phyloP scores from a whole-genome alignment of 2,797 vertebrate genomes.

The Tarsius wallacei region DNA sequence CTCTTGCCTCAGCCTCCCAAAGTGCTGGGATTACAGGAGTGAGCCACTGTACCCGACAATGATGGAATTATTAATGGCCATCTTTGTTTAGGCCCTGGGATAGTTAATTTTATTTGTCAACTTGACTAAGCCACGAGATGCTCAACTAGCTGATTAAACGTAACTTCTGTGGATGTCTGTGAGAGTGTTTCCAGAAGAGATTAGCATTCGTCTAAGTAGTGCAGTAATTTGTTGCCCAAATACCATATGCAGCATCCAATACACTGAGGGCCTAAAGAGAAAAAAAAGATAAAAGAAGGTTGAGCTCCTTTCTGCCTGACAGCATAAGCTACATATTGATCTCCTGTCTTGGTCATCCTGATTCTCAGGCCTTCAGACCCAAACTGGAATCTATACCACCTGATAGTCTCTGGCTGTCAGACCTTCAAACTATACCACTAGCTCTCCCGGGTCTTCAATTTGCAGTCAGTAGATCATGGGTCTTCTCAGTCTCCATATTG shows the following conservation, averaged over 20 bases:
- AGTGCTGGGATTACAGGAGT: no score
- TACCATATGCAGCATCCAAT: not conserved
- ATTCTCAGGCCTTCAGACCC: not conserved
- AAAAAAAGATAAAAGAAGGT: not conserved
- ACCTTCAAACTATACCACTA: not conserved
- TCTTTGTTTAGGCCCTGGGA: not conserved
- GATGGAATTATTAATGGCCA: not conserved
- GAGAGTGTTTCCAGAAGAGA: not conserved
- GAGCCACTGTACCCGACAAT: not conserved
- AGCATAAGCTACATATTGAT: not conserved
- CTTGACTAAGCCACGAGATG: not conserved
- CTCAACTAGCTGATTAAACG: not conserved
- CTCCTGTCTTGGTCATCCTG: not conserved
- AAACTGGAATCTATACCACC: not conserved
- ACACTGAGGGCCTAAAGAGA: not conserved
- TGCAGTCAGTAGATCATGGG: not conserved
- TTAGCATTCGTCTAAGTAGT: not conserved
- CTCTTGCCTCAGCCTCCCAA: no score
- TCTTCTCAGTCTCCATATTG: not conserved
- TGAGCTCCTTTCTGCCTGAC: not conserved
- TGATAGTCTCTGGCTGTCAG: not conserved
- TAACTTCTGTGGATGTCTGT: not conserved
- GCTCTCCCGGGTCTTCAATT: not conserved
- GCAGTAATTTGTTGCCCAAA: not conserved
- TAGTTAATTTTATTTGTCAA: not conserved